Conservation (phyloP, 2,113 vertebrate genomes). For the Phaethon lepturus region DNA sequence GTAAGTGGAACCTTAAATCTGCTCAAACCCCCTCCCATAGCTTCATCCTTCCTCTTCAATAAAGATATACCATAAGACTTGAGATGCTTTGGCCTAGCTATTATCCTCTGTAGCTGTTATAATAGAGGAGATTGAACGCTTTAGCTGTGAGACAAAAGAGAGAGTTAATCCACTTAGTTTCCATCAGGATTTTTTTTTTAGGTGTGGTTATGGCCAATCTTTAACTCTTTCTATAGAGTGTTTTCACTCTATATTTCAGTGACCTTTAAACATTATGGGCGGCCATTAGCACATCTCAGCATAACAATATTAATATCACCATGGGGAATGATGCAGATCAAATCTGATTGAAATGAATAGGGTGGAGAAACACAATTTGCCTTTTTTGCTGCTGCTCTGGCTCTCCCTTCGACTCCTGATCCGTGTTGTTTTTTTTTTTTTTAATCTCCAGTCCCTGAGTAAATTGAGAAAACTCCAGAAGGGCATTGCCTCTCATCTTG, state of each 20-base stretch:
- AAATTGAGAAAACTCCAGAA: not conserved
- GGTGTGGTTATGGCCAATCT: not conserved
- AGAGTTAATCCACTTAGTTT: not conserved
- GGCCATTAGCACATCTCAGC: conserved; percentile 30
- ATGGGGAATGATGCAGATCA: not conserved
- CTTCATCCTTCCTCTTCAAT: not conserved
- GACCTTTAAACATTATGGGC: not conserved
- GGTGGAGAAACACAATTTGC: not conserved
- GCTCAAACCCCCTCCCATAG: not conserved
- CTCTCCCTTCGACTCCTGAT: not conserved
- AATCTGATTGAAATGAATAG: not conserved
- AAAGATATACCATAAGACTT: not conserved
- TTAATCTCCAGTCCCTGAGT: not conserved
- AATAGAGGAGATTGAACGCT: not conserved
- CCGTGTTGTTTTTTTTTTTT: not conserved
- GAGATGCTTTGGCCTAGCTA: not conserved
- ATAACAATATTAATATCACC: conserved; percentile 15
- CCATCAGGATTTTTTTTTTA: not conserved
- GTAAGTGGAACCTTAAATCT: not conserved
- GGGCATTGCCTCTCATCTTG: not conserved
- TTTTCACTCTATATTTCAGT: not conserved
- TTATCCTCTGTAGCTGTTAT: not conserved
- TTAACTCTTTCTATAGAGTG: not conserved
- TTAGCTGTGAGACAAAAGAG: not conserved
- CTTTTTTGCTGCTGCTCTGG: not conserved